phyloP scores from a whole-genome alignment of 2,797 vertebrate genomes.

The Sarcoramphus papa region DNA sequence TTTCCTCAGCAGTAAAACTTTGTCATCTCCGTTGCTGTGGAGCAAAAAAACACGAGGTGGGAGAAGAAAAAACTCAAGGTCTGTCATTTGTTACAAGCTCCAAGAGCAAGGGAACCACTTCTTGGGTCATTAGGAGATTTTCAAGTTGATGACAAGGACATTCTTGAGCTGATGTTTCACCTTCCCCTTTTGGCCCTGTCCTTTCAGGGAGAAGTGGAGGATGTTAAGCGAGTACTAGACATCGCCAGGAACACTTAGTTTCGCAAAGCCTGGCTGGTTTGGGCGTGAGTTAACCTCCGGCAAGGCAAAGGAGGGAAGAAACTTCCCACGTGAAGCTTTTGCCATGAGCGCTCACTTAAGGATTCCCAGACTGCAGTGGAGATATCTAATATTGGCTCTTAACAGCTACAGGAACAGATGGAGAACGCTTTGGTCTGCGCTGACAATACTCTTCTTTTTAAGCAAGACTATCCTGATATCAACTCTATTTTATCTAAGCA shows the following conservation, averaged over 20 bases:
- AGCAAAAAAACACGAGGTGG: neutral
- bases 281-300: neutral
- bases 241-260: neutral
- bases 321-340: neutral
- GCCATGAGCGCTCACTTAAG: neutral
- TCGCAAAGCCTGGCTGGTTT: neutral
- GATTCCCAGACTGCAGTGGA: constrained; percentile 39
- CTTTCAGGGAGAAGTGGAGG: neutral
- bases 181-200: neutral
- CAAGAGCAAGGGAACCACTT: neutral
- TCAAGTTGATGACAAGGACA: neutral
- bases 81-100: neutral
- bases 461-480: constrained; percentile 25
- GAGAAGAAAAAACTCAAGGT: neutral
- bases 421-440: neutral
- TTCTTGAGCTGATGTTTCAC: neutral
- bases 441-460: constrained; percentile 10
- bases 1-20: neutral
- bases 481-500: constrained; percentile 4
- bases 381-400: constrained; percentile 38
- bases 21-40: accelerated
- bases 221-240: accelerated
- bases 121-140: neutral
- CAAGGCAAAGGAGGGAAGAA: neutral
- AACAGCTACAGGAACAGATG: constrained; percentile 59